Percentiles rank a stretch among this genome's conserved stretches.
These are phyloP conservation scores for Chrysopa pallens DNA, from an alignment of 1,140 invertebrate species.

Conservation along the genomic window DNA sequence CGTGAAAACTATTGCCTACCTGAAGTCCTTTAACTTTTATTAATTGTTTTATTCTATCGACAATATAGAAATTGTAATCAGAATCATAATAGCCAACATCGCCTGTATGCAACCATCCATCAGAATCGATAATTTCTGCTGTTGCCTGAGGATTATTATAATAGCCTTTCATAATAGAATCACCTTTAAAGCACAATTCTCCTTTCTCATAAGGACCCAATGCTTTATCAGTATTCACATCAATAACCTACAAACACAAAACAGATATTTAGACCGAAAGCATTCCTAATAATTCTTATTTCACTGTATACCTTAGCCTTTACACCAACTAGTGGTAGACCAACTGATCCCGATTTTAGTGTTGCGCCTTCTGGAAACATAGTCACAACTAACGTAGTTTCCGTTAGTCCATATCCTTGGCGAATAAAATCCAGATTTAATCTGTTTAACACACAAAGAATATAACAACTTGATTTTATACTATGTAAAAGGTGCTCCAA, in stretches of 20 bases:
- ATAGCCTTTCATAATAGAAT: constrained; percentile 47
- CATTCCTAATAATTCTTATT: background rate
- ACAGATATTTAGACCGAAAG: constrained; percentile 3
- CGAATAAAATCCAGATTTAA: constrained; percentile 22
- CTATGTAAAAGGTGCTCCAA: no score
- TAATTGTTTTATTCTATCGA: constrained; percentile 60
- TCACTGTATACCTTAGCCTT: constrained; percentile 29
- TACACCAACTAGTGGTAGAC: constrained; percentile 36
- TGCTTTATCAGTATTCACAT: constrained; percentile 36
- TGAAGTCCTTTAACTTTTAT: constrained; percentile 68
- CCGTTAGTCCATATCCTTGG: constrained; percentile 53
- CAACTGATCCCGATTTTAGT: constrained; percentile 35
- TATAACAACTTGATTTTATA: no score
- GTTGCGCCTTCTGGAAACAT: constrained; percentile 7
- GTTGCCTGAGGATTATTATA: constrained; percentile 41
- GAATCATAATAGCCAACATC: constrained; percentile 60
- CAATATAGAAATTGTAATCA: constrained; percentile 48
- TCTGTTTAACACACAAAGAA: constrained; percentile 15
- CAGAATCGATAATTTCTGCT: constrained; percentile 37
- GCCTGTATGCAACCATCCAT: constrained; percentile 67
- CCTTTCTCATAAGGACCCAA: constrained; percentile 40
- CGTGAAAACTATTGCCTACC: no score
- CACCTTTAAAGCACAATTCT: constrained; percentile 51
- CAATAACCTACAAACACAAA: constrained; percentile 21
- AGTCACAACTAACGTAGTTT: constrained; percentile 33